Base-by-base conservation (phyloP, 2,113 vertebrate species). In the Donacobius atricapilla region DNA sequence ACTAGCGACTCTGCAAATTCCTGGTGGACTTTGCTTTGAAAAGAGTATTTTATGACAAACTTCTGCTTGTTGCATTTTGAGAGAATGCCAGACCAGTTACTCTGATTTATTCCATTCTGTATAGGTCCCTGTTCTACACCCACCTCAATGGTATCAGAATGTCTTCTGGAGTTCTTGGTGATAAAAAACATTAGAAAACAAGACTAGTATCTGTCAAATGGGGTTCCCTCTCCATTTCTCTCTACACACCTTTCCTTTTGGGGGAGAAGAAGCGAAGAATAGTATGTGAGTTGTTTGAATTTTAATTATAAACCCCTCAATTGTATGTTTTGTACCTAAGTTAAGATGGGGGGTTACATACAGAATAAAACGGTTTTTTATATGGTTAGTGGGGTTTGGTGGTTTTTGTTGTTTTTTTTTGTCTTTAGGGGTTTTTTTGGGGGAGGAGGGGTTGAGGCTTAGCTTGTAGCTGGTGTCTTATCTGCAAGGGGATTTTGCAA, bases 241-340 rank as follows among this genome's bases (percentile, higher is more conserved):
- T 95, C 83, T 87, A 27, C 77, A 57, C 20, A 33, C 11, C 87
- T 95, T 96, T 95, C 94, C 96, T 96, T 76, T 79, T 8, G 42
- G 76, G 86, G 44, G 76, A 96, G 83, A 93, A 96, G 94, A 95
- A 25, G 93, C 21, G 7, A 65, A 95, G 71, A 94, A 84, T 96
- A 96, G 96, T 94, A 97, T 96, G 94, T 97, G 80, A 96, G 96
- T 96, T 86, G 2, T 56, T 87, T 57, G 8, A 63, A 31, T 76
- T 91, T 69, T 82, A 42, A 61, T 92, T 70, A 15, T 42, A 71
- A 64, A 51, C 4, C 5, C 13, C 11, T 85, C 18, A 47, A 0
- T 44, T 82, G 2, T 39, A 4, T 82, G 16, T 83, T 89, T 47
- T 84, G 18, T 86, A 28, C 22, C 23, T 50, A 53, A 75, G 44